Percentiles rank a stretch among this genome's conserved stretches.
These are phyloP conservation scores for Trachythela sp. DNA, from an alignment of 64 coral and sea anemone species.

Conservation along the genomic window DNA sequence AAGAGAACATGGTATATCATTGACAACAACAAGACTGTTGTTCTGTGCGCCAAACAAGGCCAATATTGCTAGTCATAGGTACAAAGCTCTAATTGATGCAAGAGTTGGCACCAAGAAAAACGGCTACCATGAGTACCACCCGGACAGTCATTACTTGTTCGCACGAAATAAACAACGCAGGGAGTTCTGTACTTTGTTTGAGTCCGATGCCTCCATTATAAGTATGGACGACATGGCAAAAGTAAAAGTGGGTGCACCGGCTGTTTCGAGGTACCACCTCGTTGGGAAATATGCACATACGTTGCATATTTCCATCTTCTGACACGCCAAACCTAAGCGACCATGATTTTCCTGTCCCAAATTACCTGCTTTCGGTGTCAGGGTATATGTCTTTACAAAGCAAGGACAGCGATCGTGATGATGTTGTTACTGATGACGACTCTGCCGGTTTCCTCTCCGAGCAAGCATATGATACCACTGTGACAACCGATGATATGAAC, in stretches of 20 bases:
- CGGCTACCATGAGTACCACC: not conserved
- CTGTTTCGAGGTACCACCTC: not conserved
- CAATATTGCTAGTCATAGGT: slow-evolving; percentile 18
- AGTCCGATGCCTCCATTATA: not conserved
- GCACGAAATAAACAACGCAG: not conserved
- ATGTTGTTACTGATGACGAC: not conserved
- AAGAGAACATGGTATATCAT: not conserved
- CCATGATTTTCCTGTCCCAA: not conserved
- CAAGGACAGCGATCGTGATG: not conserved
- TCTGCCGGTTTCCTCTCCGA: not conserved
- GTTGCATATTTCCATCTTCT: too few species aligned
- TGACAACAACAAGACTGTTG: not conserved
- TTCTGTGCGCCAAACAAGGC: not conserved
- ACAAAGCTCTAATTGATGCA: not conserved
- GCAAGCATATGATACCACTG: not conserved
- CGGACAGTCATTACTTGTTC: not conserved
- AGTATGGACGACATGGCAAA: not conserved
- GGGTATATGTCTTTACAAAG: slow-evolving; percentile 15
- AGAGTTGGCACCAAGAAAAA: not conserved
- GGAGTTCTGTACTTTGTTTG: not conserved
- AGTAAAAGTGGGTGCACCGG: not conserved
- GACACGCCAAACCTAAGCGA: not conserved
- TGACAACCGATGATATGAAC: not conserved
- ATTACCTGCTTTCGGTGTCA: slow-evolving; percentile 5
- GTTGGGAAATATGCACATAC: too few species aligned